Evolutionary conservation across 2,888 invertebrate genomes (phyloP).

Genomic region (Heliconius sara): DNA sequence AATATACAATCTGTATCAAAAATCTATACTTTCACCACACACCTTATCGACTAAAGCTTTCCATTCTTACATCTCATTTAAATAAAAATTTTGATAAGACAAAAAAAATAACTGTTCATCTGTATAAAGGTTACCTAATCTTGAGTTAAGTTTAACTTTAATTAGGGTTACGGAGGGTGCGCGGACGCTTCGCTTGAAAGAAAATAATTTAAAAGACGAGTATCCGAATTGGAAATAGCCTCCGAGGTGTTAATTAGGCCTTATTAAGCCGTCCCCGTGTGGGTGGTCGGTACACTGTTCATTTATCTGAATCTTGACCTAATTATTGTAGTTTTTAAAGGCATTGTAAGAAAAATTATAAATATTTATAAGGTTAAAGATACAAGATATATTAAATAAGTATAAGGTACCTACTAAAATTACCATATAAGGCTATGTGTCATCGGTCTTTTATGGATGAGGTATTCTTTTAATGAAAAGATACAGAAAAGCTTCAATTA

Average conservation of each 20-base stretch:
- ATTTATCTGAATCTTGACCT: constrained; percentile 70
- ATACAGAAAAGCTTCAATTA: not conserved
- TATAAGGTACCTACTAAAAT: not conserved
- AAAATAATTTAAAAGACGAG: constrained; percentile 79
- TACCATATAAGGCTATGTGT: not conserved
- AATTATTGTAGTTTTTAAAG: constrained; percentile 26
- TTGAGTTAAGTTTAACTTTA: constrained; percentile 82
- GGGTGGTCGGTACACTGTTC: constrained; percentile 77
- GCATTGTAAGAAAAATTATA: not conserved
- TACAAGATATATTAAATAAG: not conserved
- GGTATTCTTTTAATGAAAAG: not conserved
- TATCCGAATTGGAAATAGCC: constrained; percentile 82
- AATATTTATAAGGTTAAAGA: constrained; percentile 1
- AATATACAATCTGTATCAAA: not conserved
- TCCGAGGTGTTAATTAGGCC: constrained; percentile 84
- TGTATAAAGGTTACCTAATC: constrained; percentile 81
- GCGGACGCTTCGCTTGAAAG: constrained; percentile 50
- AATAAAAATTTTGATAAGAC: constrained; percentile 76
- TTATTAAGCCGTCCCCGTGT: constrained; percentile 83
- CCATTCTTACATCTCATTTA: constrained; percentile 65
- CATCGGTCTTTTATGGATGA: not conserved
- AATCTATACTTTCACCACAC: not conserved
- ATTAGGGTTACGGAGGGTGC: constrained; percentile 60
- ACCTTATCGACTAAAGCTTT: constrained; percentile 46
- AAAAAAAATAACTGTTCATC: constrained; percentile 58